These are phyloP conservation scores for Sterrhoptilus dennistouni DNA, from an alignment of 2,113 vertebrate genomes.

Conservation along the genomic window DNA sequence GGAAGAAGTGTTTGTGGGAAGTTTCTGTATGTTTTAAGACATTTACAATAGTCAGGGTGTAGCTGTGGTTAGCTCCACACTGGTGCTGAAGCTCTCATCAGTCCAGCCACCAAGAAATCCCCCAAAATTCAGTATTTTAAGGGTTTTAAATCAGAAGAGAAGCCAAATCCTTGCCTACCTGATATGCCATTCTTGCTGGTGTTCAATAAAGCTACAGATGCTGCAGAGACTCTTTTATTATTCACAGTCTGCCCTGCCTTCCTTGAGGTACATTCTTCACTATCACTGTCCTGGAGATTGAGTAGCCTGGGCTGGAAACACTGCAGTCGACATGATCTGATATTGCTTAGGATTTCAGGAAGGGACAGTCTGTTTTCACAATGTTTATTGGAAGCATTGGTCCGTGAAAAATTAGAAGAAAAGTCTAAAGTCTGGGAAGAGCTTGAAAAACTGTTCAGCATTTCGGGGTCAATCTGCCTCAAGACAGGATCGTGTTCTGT, in stretches of 20 bases:
- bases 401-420: constrained; percentile 79
- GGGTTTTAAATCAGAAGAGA: background rate
- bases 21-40: background rate
- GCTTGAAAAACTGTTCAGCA: constrained; percentile 77
- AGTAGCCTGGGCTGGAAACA: constrained; percentile 87
- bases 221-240: constrained; percentile 76
- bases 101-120: background rate
- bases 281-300: constrained; percentile 77
- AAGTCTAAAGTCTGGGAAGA: constrained; percentile 79
- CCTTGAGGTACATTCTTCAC: constrained; percentile 81
- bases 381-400: constrained; percentile 86
- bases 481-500: constrained; percentile 82
- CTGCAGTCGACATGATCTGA: constrained; percentile 89
- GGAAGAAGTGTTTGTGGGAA: background rate
- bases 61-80: background rate
- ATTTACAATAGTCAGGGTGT: background rate
- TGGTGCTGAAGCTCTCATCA: background rate
- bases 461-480: constrained; percentile 86
- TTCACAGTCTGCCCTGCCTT: constrained; percentile 82
- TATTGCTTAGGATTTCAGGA: constrained; percentile 88
- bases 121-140: background rate
- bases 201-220: constrained; percentile 80
- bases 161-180: constrained; percentile 74
- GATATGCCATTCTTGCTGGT: constrained; percentile 83
- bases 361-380: constrained; percentile 87